Conservation (phyloP, 2,888 invertebrate genomes). For the Drosophila kuntzei region DNA sequence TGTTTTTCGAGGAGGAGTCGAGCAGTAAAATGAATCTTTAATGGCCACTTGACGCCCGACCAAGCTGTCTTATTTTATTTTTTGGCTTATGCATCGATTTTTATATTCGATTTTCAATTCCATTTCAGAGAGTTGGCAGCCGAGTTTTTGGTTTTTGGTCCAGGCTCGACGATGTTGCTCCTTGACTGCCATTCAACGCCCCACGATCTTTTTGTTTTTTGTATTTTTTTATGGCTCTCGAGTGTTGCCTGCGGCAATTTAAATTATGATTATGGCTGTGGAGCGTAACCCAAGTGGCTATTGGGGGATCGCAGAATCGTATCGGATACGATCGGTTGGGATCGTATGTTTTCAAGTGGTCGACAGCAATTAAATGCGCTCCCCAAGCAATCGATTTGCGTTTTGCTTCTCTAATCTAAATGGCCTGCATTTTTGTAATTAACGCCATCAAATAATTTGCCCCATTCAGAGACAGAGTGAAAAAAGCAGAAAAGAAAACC, state of each 20-base stretch:
- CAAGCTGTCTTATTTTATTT: constrained; percentile 19
- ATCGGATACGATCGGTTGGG: constrained; percentile 12
- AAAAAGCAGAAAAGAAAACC: constrained; percentile 8
- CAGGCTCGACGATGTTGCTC: constrained; percentile 24
- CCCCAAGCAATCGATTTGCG: constrained; percentile 49
- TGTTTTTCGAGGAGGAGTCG: constrained; percentile 51
- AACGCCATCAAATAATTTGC: constrained; percentile 62
- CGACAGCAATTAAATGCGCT: constrained; percentile 53
- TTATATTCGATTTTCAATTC: constrained; percentile 28
- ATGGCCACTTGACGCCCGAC: constrained; percentile 66
- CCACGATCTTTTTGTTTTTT: constrained; percentile 27
- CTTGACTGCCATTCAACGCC: constrained; percentile 32
- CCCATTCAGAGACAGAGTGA: constrained; percentile 18
- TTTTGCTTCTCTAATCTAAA: constrained; percentile 59
- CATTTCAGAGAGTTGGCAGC: constrained; percentile 28
- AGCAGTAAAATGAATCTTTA: constrained; percentile 63
- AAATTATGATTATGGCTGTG: constrained; percentile 67
- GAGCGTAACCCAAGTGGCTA: constrained; percentile 61
- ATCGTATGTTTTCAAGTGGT: constrained; percentile 48
- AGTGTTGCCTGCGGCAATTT: constrained; percentile 68
- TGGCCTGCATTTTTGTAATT: constrained; percentile 65
- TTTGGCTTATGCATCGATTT: constrained; percentile 38
- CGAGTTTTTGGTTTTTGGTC: constrained; percentile 9
- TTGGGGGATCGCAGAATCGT: constrained; percentile 12
- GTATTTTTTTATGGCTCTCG: constrained; percentile 54